Percentiles rank a stretch among this genome's conserved stretches.
Evolutionary conservation across 2,113 vertebrate species (phyloP).

Genomic region (Xyliphius kryptos): DNA sequence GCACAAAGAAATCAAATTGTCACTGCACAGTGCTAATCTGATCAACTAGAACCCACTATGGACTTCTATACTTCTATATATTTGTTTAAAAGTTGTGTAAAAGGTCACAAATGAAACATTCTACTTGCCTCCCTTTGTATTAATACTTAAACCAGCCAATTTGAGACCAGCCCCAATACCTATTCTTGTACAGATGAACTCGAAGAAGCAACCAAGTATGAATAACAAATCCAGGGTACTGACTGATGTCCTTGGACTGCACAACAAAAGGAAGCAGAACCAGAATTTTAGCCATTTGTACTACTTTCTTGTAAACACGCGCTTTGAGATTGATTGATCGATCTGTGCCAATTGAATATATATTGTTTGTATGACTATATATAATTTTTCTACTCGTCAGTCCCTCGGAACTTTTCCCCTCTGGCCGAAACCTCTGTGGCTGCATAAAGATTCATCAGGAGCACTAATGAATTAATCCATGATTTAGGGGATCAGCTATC

Average conservation of each 20-base stretch:
- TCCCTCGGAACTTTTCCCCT: slow-evolving; percentile 27
- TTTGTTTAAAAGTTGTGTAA: no score
- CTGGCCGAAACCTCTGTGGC: slow-evolving; percentile 47
- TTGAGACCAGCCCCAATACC: no score
- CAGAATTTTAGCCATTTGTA: slow-evolving; percentile 9
- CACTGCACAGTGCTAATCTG: neutral
- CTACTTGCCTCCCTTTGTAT: no score
- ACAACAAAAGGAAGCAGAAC: slow-evolving; percentile 18
- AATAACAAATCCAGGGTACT: no score
- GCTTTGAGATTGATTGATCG: slow-evolving; percentile 8
- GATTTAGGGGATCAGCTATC: slow-evolving; percentile 66
- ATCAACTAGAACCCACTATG: no score
- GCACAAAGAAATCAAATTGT: slow-evolving; percentile 15
- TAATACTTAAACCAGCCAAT: no score
- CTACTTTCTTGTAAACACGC: slow-evolving; percentile 1
- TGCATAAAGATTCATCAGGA: slow-evolving; percentile 36
- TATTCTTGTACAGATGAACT: no score
- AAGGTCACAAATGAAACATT: no score
- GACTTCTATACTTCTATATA: no score
- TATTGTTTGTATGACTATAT: slow-evolving; percentile 52
- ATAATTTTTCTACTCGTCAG: slow-evolving; percentile 46
- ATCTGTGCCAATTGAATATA: slow-evolving; percentile 19
- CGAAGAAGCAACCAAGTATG: no score
- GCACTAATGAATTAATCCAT: slow-evolving; percentile 55
- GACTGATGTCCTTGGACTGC: neutral